Conservation (phyloP, 2,888 invertebrate genomes). For the Diarsia mendica region DNA sequence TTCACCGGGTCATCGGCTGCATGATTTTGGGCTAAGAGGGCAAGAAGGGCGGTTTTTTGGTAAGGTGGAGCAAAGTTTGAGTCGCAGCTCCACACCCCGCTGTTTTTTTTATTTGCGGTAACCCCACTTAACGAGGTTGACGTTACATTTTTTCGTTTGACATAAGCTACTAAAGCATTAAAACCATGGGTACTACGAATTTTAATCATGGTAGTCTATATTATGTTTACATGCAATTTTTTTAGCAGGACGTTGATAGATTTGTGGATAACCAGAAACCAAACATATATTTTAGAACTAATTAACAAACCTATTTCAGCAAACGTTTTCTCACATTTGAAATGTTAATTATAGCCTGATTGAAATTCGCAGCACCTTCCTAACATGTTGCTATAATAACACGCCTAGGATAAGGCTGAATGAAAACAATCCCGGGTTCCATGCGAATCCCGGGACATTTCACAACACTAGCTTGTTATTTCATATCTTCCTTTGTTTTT, state of each 20-base stretch:
- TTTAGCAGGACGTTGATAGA: neutral
- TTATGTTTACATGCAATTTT: no score
- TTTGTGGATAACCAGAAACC: neutral
- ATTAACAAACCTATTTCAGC: neutral
- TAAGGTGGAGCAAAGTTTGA: no score
- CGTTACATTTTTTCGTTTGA: neutral
- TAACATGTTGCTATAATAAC: conserved; percentile 30
- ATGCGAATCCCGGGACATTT: conserved; percentile 19
- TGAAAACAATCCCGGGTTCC: conserved; percentile 32
- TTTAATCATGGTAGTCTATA: neutral
- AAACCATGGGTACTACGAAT: neutral
- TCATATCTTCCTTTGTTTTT: conserved; percentile 71
- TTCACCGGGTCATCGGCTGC: no score
- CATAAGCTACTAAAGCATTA: neutral
- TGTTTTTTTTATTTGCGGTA: no score
- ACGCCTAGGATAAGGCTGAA: conserved; percentile 26
- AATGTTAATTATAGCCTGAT: conserved; percentile 9
- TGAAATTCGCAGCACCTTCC: conserved; percentile 15
- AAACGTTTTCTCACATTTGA: neutral
- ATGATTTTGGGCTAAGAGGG: no score
- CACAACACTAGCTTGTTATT: conserved; percentile 64
- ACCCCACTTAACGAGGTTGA: no score
- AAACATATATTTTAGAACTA: neutral
- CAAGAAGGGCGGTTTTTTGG: no score
- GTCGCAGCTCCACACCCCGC: no score